Evolutionary conservation across 2,797 vertebrate species (phyloP).

Genomic region (Halcyon chelicuti): DNA sequence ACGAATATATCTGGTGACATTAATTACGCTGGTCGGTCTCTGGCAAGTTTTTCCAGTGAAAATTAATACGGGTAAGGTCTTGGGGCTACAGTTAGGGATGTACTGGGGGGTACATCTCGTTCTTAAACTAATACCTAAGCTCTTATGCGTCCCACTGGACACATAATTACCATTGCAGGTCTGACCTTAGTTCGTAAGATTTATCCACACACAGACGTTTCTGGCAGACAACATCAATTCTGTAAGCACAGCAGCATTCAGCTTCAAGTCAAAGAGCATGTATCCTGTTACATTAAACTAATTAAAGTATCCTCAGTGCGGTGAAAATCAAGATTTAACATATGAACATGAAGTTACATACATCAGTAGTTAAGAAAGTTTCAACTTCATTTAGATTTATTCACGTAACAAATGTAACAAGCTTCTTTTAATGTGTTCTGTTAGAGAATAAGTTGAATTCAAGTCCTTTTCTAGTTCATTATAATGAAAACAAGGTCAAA

Average conservation of each 20-base stretch:
- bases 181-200: neutral
- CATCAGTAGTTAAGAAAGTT: neutral
- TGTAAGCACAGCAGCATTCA: neutral
- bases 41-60: neutral
- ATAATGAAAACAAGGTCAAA: neutral
- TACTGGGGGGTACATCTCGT: accelerated
- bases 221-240: neutral
- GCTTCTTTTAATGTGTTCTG: neutral
- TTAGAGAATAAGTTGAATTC: neutral
- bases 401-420: neutral
- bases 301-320: neutral
- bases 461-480: neutral
- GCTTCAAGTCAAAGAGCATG: neutral
- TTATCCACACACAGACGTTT: neutral
- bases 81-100: neutral
- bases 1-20: neutral
- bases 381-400: neutral
- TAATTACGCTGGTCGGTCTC: neutral
- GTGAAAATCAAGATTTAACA: neutral
- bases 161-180: neutral
- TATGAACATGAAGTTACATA: neutral
- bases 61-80: neutral
- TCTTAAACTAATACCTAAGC: neutral
- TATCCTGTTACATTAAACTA: neutral
- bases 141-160: accelerated